A percentile compares a stretch with the other conserved stretches of the same genome.
Conservation (phyloP, 2,113 vertebrate species). For the Dasyprocta punctata region DNA sequence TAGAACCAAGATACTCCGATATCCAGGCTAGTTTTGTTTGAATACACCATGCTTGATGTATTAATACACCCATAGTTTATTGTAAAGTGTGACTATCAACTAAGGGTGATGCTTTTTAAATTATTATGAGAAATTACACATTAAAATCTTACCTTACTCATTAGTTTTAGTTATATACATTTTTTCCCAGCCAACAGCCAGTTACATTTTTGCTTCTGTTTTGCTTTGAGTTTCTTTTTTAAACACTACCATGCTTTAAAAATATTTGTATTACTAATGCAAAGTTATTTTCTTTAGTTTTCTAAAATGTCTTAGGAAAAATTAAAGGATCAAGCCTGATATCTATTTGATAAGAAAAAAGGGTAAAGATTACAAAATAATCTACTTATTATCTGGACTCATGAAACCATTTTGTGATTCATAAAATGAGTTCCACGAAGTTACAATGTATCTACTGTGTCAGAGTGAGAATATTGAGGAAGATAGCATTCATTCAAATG, state of each 20-base stretch:
- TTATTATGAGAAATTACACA: slow-evolving; percentile 12
- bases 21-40: not conserved
- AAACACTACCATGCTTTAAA: not conserved
- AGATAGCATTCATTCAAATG: not conserved
- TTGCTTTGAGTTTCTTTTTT: slow-evolving; percentile 26
- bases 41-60: not conserved
- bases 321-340: slow-evolving; percentile 17
- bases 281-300: not conserved
- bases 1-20: not conserved
- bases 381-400: not conserved
- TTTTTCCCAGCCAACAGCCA: not conserved
- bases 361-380: not conserved
- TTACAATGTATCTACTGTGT: not conserved
- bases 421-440: slow-evolving; percentile 17
- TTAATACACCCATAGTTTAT: not conserved
- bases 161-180: not conserved
- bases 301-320: not conserved
- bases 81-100: not conserved
- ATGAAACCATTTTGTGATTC: not conserved
- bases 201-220: not conserved
- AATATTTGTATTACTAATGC: not conserved
- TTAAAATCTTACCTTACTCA: slow-evolving; percentile 43
- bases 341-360: not conserved
- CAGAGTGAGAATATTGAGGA: not conserved
- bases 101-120: not conserved